A percentile compares a stretch with the other conserved stretches of the same genome.
These are phyloP conservation scores for Bellardia pandia DNA, from an alignment of 2,888 invertebrate genomes.

Conservation along the genomic window DNA sequence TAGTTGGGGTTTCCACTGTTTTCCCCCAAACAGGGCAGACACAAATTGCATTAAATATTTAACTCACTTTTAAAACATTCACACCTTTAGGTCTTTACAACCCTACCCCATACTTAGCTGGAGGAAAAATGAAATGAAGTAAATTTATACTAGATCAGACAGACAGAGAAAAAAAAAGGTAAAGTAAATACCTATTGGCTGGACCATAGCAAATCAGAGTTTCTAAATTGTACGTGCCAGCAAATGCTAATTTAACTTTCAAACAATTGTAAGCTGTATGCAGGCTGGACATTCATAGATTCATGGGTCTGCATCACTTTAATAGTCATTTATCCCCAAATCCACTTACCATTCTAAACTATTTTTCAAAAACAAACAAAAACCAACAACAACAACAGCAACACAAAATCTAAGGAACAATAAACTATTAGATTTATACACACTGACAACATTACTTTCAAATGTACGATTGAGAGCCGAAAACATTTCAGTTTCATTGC, in stretches of 20 bases:
- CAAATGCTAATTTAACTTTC: constrained; percentile 69
- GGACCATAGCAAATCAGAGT: constrained; percentile 45
- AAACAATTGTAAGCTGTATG: constrained; percentile 45
- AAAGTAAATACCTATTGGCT: constrained; percentile 40
- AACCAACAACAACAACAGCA: background rate
- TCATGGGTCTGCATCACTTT: constrained; percentile 52
- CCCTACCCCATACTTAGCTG: background rate
- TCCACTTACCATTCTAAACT: constrained; percentile 50
- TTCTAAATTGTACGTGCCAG: constrained; percentile 60
- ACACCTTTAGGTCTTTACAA: constrained; percentile 53
- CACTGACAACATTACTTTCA: background rate
- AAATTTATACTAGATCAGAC: constrained; percentile 3
- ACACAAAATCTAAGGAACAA: constrained; percentile 4
- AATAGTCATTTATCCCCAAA: constrained; percentile 68
- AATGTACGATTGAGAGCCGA: background rate
- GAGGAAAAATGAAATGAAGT: background rate
- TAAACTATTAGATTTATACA: constrained; percentile 37
- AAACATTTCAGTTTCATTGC: constrained; percentile 59
- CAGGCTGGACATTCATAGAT: constrained; percentile 14
- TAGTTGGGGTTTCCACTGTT: constrained; percentile 1
- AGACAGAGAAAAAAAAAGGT: constrained; percentile 25
- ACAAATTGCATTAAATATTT: constrained; percentile 58
- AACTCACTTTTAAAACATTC: constrained; percentile 40
- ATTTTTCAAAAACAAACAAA: constrained; percentile 3
- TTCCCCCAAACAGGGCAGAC: background rate